Evolutionary conservation across 2,113 vertebrate species (phyloP).

Genomic region (Dasyurus viverrinus): DNA sequence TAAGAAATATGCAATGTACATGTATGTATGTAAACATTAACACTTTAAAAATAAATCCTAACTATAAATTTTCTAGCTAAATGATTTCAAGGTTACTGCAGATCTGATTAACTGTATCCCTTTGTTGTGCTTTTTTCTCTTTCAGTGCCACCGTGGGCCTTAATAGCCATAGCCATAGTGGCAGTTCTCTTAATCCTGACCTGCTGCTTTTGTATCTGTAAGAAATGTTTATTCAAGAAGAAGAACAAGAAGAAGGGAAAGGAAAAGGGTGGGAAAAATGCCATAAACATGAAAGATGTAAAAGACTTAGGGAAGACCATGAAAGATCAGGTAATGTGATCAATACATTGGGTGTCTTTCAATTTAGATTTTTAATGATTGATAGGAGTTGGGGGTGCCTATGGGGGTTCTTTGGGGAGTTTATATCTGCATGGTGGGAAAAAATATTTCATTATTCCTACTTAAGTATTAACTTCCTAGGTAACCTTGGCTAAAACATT

Average conservation of each 20-base stretch:
- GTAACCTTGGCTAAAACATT: neutral
- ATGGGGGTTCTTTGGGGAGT: neutral
- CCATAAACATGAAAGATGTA: slow-evolving; percentile 99
- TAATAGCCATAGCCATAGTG: slow-evolving; percentile 98
- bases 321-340: slow-evolving; percentile 94
- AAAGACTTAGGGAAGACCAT: slow-evolving; percentile 94
- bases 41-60: neutral
- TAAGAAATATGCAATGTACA: neutral
- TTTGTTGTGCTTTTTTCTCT: slow-evolving; percentile 74
- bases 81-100: neutral
- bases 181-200: slow-evolving; percentile 96
- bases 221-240: slow-evolving; percentile 99
- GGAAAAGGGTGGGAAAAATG: slow-evolving; percentile 98
- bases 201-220: slow-evolving; percentile 99
- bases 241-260: slow-evolving; percentile 99
- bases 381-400: neutral
- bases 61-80: slow-evolving; percentile 6
- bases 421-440: neutral
- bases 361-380: neutral
- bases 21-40: neutral
- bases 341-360: slow-evolving; percentile 42
- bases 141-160: slow-evolving; percentile 99
- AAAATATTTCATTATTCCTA: neutral
- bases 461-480: neutral
- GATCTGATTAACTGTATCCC: slow-evolving; percentile 52